Percentiles rank a stretch among this genome's conserved stretches.
Evolutionary conservation across 1,140 invertebrate species (phyloP).

Genomic region (Pectinophora gossypiella): DNA sequence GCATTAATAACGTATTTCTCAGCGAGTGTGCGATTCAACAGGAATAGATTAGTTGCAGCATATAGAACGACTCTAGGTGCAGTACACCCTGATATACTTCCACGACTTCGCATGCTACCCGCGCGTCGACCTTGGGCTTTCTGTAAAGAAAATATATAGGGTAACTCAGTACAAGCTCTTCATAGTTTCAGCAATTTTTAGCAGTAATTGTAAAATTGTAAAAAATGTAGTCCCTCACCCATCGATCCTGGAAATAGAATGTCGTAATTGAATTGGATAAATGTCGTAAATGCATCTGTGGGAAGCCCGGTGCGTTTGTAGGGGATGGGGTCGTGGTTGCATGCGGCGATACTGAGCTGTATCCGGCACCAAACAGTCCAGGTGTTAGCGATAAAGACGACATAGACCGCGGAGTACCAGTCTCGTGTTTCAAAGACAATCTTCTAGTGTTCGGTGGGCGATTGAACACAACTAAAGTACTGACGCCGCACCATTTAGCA

Average conservation of each 20-base stretch:
- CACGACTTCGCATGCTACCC: conserved; percentile 62
- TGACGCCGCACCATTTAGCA: conserved; percentile 92
- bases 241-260: conserved; percentile 89
- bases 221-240: conserved; percentile 37
- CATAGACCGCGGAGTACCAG: conserved; percentile 80
- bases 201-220: no score
- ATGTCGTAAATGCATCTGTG: conserved; percentile 60
- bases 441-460: conserved; percentile 85
- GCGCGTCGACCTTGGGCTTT: conserved; percentile 73
- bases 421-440: conserved; percentile 80
- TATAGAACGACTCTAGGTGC: conserved; percentile 80
- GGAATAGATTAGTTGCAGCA: conserved; percentile 85
- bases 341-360: conserved; percentile 68
- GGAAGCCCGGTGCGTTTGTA: conserved; percentile 61
- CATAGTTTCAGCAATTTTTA: no score
- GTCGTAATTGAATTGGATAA: conserved; percentile 77
- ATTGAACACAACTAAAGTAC: conserved; percentile 90
- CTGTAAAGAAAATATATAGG: conserved; percentile 41
- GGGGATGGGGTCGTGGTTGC: conserved; percentile 73
- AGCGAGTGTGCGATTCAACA: conserved; percentile 86
- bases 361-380: conserved; percentile 49
- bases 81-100: conserved; percentile 56
- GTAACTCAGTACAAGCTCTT: neutral
- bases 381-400: conserved; percentile 63
- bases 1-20: conserved; percentile 87